phyloP scores from a whole-genome alignment of 2,888 invertebrate species.

The Lasioglossum marginatum region DNA sequence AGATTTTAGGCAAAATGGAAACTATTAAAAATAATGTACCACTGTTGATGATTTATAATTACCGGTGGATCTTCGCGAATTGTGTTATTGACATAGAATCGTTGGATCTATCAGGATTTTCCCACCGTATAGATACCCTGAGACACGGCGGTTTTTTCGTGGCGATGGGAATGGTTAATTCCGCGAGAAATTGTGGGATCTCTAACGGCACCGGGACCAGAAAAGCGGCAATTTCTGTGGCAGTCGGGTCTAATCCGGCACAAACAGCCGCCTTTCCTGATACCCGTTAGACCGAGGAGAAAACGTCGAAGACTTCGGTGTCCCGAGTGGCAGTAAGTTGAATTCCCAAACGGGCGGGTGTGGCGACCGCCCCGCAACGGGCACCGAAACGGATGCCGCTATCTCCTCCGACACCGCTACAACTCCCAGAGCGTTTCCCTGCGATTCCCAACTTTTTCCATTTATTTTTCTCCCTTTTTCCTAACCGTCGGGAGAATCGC shows the following conservation, averaged over 20 bases:
- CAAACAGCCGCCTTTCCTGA: constrained; percentile 70
- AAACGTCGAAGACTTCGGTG: constrained; percentile 69
- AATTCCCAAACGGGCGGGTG: constrained; percentile 85
- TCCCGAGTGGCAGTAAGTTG: constrained; percentile 79
- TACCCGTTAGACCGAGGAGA: constrained; percentile 73
- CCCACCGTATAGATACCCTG: not conserved
- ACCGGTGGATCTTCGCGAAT: not conserved
- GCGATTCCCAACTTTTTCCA: constrained; percentile 31
- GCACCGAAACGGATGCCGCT: constrained; percentile 80
- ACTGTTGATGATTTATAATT: not conserved
- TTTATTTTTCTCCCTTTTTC: not conserved
- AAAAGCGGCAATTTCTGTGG: constrained; percentile 62
- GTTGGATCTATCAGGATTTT: not conserved
- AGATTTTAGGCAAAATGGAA: not conserved
- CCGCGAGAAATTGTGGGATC: constrained; percentile 32
- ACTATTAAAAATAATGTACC: not conserved
- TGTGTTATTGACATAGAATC: not conserved
- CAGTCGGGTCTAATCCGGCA: constrained; percentile 69
- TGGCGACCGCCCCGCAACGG: constrained; percentile 84
- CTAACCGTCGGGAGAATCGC: not conserved
- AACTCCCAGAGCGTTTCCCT: constrained; percentile 42
- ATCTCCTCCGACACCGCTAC: constrained; percentile 61
- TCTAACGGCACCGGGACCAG: constrained; percentile 42
- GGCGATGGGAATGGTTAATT: constrained; percentile 29
- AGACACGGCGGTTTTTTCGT: not conserved